Evolutionary conservation across 2,888 invertebrate species (phyloP), one percentile per base, ranked within the genome.

Genomic region (Dasypolia templi): DNA sequence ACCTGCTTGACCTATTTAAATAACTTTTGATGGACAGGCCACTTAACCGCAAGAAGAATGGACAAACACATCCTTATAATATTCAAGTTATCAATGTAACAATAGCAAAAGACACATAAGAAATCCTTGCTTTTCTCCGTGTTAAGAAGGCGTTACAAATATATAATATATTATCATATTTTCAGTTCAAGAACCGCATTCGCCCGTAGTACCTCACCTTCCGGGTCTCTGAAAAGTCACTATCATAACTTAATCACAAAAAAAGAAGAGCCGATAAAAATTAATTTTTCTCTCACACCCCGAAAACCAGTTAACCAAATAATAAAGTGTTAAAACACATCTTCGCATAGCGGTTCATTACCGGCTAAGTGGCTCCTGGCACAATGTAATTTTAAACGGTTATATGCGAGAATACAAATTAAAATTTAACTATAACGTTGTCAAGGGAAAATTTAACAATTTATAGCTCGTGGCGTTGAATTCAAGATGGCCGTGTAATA

Each of bases 381-480:
- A 78, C 59, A 75, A 79, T 80, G 76, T 86, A 74, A 86, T 75
- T 78, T 82, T 82, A 84, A 85, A 86, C 73, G 63, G 80, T 84
- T 85, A 78, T 76, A 86, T 74, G 84, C 29, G 58, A 73, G 71
- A 71, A 82, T 84, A 82, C 77, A 86, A 86, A 86, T 86, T 84
- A 86, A 68, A 80, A 86, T 84, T 82, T 79, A 86, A 84, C 73
- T 86, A 79, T 74, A 80, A 58, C 76, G 78, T 73, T 77, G 76
- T 39, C 76, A 61, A 62, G 84, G 82, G 80, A 84, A 76, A 75
- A 65, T 82, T 84, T 67, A 32, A 35, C 56, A 65, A 42, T 70
- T 61, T 73, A 62, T 62, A 12, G 68, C 74, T 78, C 56, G 67
- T 66, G 46, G 35, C 42, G 42, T 46, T 83, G 79, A 79, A 81